Evolutionary conservation across 2,113 vertebrate species (phyloP).

Genomic region (Bos indicus): DNA sequence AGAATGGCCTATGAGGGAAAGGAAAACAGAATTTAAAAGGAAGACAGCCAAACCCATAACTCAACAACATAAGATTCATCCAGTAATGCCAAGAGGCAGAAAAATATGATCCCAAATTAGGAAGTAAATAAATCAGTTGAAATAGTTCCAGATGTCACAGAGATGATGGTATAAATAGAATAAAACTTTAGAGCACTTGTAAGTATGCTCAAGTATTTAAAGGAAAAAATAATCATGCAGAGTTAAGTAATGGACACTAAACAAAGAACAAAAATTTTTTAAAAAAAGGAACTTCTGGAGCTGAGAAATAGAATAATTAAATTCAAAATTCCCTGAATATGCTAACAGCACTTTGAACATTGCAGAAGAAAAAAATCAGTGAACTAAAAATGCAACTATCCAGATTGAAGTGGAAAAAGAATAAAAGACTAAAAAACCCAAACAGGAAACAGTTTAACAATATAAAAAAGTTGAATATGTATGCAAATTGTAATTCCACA

Average conservation of each 20-base stretch:
- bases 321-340: background rate
- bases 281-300: background rate
- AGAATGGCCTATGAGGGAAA: background rate
- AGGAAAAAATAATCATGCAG: background rate
- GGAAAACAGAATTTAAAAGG: background rate
- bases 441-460: background rate
- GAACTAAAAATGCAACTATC: background rate
- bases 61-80: background rate
- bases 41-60: background rate
- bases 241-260: background rate
- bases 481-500: background rate
- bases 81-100: background rate
- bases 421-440: background rate
- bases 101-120: background rate
- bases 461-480: background rate
- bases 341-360: background rate
- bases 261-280: background rate
- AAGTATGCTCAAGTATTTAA: background rate
- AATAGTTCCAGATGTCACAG: background rate
- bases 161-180: background rate
- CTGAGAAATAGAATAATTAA: background rate
- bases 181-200: background rate
- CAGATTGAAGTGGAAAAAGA: background rate
- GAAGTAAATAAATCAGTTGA: background rate
- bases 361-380: background rate